These are phyloP conservation scores for Laterallus jamaicensis DNA, from an alignment of 2,113 vertebrate genomes.

Conservation along the genomic window DNA sequence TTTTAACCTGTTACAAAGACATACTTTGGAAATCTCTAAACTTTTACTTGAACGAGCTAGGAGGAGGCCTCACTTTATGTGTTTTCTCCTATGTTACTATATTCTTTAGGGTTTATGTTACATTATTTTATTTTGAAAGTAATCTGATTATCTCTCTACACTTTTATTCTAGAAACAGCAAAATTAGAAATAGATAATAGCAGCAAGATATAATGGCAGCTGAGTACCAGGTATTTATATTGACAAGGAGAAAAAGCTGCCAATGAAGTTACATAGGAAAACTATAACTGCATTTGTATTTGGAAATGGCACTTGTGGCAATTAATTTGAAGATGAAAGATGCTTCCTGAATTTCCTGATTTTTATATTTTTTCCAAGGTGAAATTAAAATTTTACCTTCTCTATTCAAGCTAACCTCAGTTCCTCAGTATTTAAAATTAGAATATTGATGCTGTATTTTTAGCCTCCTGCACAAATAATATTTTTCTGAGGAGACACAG, in stretches of 20 bases:
- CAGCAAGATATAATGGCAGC: not conserved
- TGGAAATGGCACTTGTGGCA: not conserved
- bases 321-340: not conserved
- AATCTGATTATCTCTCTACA: not conserved
- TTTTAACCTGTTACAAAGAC: not conserved
- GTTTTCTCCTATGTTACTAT: not conserved
- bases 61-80: not conserved
- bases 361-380: not conserved
- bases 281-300: not conserved
- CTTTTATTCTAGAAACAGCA: not conserved
- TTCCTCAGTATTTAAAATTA: not conserved
- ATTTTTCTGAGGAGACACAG: not conserved
- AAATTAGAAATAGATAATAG: not conserved
- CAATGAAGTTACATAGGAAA: not conserved
- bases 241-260: not conserved
- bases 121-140: not conserved
- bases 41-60: not conserved
- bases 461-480: not conserved
- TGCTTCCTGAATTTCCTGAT: not conserved
- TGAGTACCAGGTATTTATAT: not conserved
- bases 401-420: not conserved
- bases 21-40: not conserved
- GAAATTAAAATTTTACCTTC: not conserved
- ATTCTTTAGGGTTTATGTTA: not conserved
- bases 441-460: not conserved